These are phyloP conservation scores for Eulemur coronatus DNA, from an alignment of 2,797 vertebrate species.

Conservation along the genomic window DNA sequence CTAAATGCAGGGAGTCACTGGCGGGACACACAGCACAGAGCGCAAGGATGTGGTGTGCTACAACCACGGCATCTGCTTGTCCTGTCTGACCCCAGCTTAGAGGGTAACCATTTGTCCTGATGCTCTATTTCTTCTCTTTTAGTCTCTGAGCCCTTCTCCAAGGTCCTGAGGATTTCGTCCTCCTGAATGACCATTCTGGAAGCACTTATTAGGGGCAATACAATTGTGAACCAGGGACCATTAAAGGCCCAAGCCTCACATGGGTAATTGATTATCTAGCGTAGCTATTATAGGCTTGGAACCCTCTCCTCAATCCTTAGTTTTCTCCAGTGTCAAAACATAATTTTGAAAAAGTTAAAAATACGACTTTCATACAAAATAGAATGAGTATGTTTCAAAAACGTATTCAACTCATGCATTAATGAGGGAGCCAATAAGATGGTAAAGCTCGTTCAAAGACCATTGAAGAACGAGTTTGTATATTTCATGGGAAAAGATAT, in stretches of 20 bases:
- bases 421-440: background rate
- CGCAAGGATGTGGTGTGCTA: rapidly evolving
- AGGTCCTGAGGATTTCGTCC: background rate
- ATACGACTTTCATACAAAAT: background rate
- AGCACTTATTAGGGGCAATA: background rate
- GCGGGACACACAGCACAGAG: background rate
- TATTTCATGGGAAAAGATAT: background rate
- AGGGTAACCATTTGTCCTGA: background rate
- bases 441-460: background rate
- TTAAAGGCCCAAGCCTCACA: background rate
- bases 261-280: background rate
- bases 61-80: background rate
- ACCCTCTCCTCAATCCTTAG: background rate
- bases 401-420: background rate
- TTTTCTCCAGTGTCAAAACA: background rate
- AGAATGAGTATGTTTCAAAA: background rate
- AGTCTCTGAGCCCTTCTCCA: background rate
- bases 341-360: background rate
- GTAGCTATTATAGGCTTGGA: background rate
- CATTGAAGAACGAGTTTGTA: background rate
- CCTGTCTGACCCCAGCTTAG: background rate
- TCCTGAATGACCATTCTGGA: background rate
- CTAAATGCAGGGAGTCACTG: no score
- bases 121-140: background rate
- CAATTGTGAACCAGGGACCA: background rate